Evolutionary conservation across 1,140 invertebrate genomes (phyloP).

Genomic region (Papilio polyxenes): DNA sequence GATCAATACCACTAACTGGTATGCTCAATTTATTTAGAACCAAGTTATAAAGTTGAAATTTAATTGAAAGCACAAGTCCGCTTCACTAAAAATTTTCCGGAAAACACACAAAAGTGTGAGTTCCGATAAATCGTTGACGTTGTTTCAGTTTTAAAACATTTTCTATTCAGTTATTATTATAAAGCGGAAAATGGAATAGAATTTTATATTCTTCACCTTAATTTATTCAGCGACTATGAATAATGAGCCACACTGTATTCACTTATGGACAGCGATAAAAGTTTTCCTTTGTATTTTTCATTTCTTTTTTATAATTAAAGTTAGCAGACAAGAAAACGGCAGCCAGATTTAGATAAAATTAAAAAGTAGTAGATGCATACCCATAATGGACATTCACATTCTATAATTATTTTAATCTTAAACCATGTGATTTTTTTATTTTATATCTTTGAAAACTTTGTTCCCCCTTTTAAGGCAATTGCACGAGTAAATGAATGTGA

Average conservation of each 20-base stretch:
- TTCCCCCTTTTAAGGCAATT: too few species aligned
- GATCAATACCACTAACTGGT: too few species aligned
- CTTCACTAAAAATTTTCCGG: background rate
- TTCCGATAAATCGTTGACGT: background rate
- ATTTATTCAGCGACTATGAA: conserved; percentile 17
- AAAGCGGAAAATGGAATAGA: background rate
- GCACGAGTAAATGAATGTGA: too few species aligned
- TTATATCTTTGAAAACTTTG: too few species aligned
- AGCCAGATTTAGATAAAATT: too few species aligned
- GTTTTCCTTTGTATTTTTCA: background rate
- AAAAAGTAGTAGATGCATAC: too few species aligned
- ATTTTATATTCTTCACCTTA: conserved; percentile 14
- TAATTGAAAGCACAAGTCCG: background rate
- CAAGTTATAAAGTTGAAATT: conserved; percentile 3
- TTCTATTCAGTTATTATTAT: conserved; percentile 17
- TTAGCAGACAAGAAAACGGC: too few species aligned
- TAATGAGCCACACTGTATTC: conserved; percentile 12
- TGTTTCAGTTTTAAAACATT: background rate
- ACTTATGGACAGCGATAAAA: background rate
- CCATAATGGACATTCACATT: too few species aligned
- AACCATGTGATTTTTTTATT: too few species aligned
- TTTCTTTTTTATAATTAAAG: background rate
- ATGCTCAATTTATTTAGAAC: background rate
- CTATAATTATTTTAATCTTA: too few species aligned
- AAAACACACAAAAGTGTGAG: conserved; percentile 8